These are phyloP conservation scores for Cephalopachus bancanus DNA, from an alignment of 2,797 vertebrate genomes.

Conservation along the genomic window DNA sequence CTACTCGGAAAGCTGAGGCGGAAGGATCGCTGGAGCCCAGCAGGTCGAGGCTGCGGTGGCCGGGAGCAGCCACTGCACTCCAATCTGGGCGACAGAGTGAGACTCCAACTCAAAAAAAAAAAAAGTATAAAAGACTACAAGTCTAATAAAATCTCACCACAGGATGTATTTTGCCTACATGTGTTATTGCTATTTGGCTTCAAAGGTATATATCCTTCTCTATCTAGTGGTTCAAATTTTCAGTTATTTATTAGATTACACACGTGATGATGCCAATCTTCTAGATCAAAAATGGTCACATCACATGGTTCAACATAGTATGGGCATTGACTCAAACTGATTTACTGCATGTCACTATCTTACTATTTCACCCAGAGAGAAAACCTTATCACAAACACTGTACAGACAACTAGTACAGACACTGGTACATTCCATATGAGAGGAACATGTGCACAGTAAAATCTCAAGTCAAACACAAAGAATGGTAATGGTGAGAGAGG, in stretches of 20 bases:
- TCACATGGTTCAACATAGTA: not conserved
- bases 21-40: too few species aligned
- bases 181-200: not conserved
- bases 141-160: not conserved
- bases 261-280: not conserved
- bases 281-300: constrained; percentile 24
- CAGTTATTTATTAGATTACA: constrained; percentile 3
- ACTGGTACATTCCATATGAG: not conserved
- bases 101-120: too few species aligned
- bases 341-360: not conserved
- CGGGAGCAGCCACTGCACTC: too few species aligned
- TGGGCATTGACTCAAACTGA: not conserved
- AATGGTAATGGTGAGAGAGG: not conserved
- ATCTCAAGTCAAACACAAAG: not conserved
- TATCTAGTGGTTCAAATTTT: not conserved
- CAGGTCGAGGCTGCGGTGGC: too few species aligned
- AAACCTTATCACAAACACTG: not conserved
- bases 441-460: not conserved
- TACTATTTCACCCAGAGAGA: not conserved
- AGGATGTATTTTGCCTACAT: not conserved
- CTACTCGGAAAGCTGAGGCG: too few species aligned
- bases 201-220: not conserved
- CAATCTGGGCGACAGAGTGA: too few species aligned
- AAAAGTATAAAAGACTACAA: not conserved
- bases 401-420: not conserved